Conservation (phyloP, 2,797 vertebrate genomes). For the Chloroceryle inda region DNA sequence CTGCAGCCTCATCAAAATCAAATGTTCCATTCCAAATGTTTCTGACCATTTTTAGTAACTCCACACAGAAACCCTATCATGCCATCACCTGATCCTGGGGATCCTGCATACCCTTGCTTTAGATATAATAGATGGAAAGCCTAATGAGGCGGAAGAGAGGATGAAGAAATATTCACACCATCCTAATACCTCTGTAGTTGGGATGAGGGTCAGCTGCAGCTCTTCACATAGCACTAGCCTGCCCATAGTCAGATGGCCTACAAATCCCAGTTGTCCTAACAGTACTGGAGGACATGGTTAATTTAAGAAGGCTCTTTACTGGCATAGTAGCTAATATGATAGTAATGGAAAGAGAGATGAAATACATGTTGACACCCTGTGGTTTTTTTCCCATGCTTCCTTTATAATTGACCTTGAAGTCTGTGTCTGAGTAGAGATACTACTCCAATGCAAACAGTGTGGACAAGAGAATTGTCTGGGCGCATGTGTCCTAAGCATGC, state of each 20-base stretch:
- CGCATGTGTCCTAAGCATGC: neutral
- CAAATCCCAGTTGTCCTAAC: neutral
- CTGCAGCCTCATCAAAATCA: slow-evolving; percentile 59
- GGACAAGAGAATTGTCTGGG: neutral
- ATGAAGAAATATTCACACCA: neutral
- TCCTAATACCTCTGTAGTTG: neutral
- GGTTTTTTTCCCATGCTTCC: neutral
- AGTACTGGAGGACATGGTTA: neutral
- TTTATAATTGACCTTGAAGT: neutral
- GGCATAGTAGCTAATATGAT: neutral
- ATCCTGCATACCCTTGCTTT: neutral
- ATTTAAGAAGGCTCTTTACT: neutral
- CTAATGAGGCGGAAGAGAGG: neutral
- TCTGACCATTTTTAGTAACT: neutral
- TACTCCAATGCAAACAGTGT: neutral
- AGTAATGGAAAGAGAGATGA: neutral
- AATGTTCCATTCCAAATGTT: neutral
- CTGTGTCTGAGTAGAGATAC: neutral
- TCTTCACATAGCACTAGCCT: neutral
- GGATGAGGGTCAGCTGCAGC: neutral
- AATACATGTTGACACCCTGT: neutral
- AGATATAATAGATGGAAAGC: neutral
- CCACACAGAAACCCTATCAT: accelerated
- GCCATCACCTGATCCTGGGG: neutral
- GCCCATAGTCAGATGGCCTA: neutral